Base-by-base conservation (phyloP, 2,113 vertebrate genomes). In the Calypte anna region DNA sequence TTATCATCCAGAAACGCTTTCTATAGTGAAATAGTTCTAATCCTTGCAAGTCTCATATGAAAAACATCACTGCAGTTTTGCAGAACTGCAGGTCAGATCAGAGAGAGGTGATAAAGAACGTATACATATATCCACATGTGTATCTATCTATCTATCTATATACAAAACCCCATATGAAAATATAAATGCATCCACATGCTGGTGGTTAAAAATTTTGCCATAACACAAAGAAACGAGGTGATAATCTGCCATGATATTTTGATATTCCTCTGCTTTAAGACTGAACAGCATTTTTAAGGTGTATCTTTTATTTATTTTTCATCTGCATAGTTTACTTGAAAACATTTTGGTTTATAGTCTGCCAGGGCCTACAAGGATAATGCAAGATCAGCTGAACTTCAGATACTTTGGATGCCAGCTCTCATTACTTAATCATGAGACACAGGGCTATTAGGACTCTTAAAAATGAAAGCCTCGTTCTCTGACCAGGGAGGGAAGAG, bases 401-500 rank as follows among this genome's bases (percentile, higher is more conserved):
- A 89, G 75, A 95, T 81, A 92, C 73, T 97, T 96, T 90, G 95
- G 40, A 96, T 96, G 93, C 94, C 90, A 97, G 77, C 58, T 97
- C 96, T 98, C 97, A 98, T 98, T 98, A 98, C 81, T 98, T 98
- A 98, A 98, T 98, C 97, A 98, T 98, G 97, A 98, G 93, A 76
- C 75, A 70, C 3, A 97, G 64, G 89, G 97, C 97, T 96, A 97
- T 97, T 97, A 98, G 98, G 97, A 94, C 78, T 97, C 93, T 94
- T 97, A 97, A 97, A 98, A 97, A 96, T 96, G 90, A 97, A 97
- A 98, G 91, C 43, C 82, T 87, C 83, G 3, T 79, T 95, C 93
- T 97, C 88, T 63, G 78, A 96, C 91, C 94, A 94, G 91, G 92
- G 95, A 97, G 91, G 69, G 86, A 95, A 90, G 92, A 90, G 55